phyloP scores from a whole-genome alignment of 2,113 vertebrate genomes.

The Lontra canadensis region DNA sequence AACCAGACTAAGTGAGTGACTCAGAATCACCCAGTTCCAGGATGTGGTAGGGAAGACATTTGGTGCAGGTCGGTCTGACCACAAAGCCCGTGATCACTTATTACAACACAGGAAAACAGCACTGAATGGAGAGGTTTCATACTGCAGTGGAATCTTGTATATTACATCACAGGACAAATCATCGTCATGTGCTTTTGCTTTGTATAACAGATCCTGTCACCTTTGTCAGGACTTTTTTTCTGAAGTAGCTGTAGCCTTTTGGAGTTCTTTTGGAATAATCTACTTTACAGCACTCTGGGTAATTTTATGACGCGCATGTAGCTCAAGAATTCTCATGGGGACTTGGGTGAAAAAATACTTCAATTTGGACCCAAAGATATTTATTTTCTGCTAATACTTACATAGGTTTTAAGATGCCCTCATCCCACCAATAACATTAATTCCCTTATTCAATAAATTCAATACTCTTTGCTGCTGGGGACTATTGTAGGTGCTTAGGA shows the following conservation, averaged over 20 bases:
- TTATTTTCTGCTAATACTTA: background rate
- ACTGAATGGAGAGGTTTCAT: background rate
- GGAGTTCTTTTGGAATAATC: background rate
- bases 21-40: background rate
- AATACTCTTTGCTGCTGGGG: background rate
- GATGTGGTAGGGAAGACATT: no score
- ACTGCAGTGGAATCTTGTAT: accelerated
- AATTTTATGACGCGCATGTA: background rate
- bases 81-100: background rate
- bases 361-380: background rate
- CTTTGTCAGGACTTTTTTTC: background rate
- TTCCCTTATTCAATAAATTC: background rate
- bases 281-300: background rate
- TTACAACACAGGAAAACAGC: background rate
- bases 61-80: background rate
- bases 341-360: background rate
- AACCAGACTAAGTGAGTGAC: background rate
- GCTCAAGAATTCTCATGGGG: background rate
- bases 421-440: background rate
- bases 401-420: background rate
- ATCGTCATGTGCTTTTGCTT: background rate
- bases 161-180: background rate
- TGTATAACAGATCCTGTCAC: background rate
- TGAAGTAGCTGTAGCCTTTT: background rate
- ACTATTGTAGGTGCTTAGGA: background rate